Conservation (phyloP, 2,888 invertebrate species). For the Diarsia rubi region DNA sequence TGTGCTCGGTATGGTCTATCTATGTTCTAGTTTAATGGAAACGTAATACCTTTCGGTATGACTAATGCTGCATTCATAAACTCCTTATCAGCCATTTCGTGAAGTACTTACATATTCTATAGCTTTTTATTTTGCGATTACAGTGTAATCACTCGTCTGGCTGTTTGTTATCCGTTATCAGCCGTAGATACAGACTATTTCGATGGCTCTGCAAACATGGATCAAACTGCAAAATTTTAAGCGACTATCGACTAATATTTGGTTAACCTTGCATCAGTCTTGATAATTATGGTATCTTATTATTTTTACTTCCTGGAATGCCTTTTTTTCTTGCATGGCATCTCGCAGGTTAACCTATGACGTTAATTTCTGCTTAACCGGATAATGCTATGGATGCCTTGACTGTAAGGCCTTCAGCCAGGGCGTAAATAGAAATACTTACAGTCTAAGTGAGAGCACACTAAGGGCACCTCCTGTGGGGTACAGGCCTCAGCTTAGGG, state of each 20-base stretch:
- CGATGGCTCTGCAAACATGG: constrained; percentile 21
- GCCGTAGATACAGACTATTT: constrained; percentile 30
- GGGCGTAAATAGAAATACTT: too few relatives aligned
- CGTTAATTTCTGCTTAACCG: too few relatives aligned
- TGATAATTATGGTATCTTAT: constrained; percentile 4
- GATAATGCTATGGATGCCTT: too few relatives aligned
- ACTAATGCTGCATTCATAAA: constrained; percentile 15
- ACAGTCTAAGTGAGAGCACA: too few relatives aligned
- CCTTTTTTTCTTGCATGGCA: too few relatives aligned
- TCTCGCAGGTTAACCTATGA: too few relatives aligned
- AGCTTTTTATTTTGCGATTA: constrained; percentile 46
- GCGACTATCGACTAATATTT: constrained; percentile 17
- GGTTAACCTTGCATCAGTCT: constrained; percentile 5
- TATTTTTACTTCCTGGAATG: too few relatives aligned
- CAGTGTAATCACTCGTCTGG: constrained; percentile 36
- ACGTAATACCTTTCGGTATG: neutral
- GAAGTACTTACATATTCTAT: constrained; percentile 42
- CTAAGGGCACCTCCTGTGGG: too few relatives aligned
- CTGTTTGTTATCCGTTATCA: constrained; percentile 47
- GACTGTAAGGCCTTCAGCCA: too few relatives aligned
- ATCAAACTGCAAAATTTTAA: neutral
- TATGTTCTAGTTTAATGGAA: neutral
- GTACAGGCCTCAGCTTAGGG: too few relatives aligned
- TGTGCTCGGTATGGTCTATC: neutral
- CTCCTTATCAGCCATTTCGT: constrained; percentile 40